These are phyloP conservation scores for Cacatua alba DNA, from an alignment of 2,113 vertebrate species.

Conservation along the genomic window DNA sequence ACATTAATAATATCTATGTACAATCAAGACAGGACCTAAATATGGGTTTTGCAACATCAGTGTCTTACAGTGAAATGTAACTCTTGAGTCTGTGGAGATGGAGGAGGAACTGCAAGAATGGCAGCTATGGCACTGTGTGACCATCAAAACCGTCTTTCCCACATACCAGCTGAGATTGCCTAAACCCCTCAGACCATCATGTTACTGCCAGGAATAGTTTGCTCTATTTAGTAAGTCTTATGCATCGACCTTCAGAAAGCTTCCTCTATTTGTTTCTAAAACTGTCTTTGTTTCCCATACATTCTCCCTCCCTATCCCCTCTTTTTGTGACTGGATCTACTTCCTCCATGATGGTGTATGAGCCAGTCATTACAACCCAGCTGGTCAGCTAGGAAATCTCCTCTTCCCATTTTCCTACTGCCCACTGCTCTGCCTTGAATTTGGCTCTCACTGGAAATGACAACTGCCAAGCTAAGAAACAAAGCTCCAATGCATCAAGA, in stretches of 20 bases:
- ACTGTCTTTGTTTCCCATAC: background rate
- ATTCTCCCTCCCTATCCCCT: background rate
- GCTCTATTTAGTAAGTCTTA: slow-evolving; percentile 23
- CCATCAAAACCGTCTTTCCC: background rate
- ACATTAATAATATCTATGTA: accelerated
- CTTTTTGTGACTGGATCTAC: background rate
- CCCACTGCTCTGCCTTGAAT: background rate
- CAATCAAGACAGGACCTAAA: background rate
- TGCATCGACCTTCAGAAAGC: background rate
- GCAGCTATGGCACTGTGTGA: background rate
- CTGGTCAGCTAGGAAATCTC: background rate
- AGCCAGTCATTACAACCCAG: background rate
- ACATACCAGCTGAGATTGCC: background rate
- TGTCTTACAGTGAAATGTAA: background rate
- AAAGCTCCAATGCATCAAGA: background rate
- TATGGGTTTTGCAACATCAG: background rate
- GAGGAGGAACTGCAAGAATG: background rate
- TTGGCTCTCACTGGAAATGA: background rate
- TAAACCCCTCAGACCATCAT: background rate
- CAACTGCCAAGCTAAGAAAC: background rate
- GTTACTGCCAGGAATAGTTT: background rate
- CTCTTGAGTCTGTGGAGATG: background rate
- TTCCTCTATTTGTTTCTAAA: slow-evolving; percentile 61
- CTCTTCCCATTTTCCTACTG: background rate
- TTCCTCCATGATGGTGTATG: background rate